phyloP scores from a whole-genome alignment of 2,113 vertebrate species.

The Crypturellus undulatus region DNA sequence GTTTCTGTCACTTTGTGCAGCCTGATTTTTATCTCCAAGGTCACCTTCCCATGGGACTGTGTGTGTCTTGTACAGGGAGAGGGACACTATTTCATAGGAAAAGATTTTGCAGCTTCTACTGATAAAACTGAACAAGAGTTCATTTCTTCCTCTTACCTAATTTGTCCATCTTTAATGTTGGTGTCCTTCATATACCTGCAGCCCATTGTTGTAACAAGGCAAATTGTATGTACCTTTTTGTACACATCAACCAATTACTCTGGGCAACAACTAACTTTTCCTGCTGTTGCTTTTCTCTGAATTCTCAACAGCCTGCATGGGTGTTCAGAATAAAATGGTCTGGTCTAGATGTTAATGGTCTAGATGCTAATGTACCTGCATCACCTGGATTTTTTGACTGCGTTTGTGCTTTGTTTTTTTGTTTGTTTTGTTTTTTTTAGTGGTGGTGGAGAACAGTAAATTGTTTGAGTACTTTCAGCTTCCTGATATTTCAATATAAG shows the following conservation, averaged over 20 bases:
- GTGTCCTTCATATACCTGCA: neutral
- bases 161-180: neutral
- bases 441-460: neutral
- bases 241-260: neutral
- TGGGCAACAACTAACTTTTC: neutral
- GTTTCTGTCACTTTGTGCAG: neutral
- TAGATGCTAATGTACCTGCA: neutral
- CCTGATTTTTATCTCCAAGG: constrained; percentile 34
- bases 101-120: constrained; percentile 1
- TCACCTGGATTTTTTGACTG: neutral
- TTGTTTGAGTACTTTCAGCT: neutral
- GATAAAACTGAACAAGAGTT: neutral
- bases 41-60: neutral
- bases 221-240: neutral
- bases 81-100: neutral
- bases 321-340: neutral
- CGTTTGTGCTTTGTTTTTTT: neutral
- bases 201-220: neutral
- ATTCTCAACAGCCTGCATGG: neutral
- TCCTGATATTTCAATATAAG: neutral
- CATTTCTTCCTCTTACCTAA: neutral
- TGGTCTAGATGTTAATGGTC: neutral
- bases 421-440: neutral
- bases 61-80: neutral
- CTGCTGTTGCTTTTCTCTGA: neutral